phyloP scores from a whole-genome alignment of 2,888 invertebrate species.

The Bembecia ichneumoniformis region DNA sequence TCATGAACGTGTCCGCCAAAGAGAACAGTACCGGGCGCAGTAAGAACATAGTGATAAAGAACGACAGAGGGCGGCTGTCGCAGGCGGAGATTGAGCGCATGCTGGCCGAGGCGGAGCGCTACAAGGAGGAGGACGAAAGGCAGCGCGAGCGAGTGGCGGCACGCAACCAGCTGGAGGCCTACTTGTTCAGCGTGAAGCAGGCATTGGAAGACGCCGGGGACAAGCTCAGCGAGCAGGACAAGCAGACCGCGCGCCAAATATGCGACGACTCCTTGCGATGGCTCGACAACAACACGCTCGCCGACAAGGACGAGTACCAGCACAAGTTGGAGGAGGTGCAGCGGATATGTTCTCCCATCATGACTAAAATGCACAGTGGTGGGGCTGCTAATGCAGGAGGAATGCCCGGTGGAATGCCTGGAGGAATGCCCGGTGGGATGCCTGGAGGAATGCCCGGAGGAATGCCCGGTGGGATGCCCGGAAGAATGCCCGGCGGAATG shows the following conservation, averaged over 20 bases:
- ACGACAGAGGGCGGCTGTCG: constrained; percentile 81
- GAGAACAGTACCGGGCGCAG: constrained; percentile 71
- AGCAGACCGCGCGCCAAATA: constrained; percentile 47
- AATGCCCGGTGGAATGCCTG: no score
- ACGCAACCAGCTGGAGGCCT: constrained; percentile 74
- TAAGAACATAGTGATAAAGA: constrained; percentile 80
- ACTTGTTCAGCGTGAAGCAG: constrained; percentile 75
- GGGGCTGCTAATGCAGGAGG: constrained; percentile 56
- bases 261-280: constrained; percentile 70
- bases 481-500: constrained; percentile 5
- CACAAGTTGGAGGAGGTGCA: constrained; percentile 66
- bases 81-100: constrained; percentile 82
- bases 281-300: constrained; percentile 74
- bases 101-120: constrained; percentile 77
- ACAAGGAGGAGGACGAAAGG: constrained; percentile 75
- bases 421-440: background rate
- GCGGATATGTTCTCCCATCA: constrained; percentile 56
- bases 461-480: constrained; percentile 8
- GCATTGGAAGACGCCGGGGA: constrained; percentile 65
- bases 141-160: constrained; percentile 74
- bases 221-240: constrained; percentile 72
- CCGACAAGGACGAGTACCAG: constrained; percentile 72
- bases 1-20: constrained; percentile 82
- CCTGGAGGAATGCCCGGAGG: background rate
- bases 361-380: constrained; percentile 62